phyloP scores from a whole-genome alignment of 2,113 vertebrate species.

The Psilopsiagon aymara region DNA sequence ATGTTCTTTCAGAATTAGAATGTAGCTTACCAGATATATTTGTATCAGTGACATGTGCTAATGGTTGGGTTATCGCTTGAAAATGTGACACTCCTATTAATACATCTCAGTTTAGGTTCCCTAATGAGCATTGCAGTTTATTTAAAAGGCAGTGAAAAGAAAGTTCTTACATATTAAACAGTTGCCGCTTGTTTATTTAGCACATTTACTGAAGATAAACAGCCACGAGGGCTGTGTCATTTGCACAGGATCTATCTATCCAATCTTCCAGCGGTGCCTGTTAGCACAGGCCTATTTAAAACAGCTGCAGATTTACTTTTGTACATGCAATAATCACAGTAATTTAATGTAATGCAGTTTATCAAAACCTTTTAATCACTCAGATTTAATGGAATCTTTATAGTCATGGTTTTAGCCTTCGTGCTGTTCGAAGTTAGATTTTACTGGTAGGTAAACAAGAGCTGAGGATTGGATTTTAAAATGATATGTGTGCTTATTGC shows the following conservation, averaged over 20 bases:
- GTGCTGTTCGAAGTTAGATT: background rate
- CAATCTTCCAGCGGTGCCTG: background rate
- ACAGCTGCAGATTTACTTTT: background rate
- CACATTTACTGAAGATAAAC: background rate
- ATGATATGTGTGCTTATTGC: background rate
- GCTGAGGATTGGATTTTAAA: background rate
- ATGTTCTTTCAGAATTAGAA: background rate
- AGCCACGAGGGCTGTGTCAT: background rate
- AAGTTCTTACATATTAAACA: slow-evolving; percentile 47
- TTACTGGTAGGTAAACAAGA: background rate
- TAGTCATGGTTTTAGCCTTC: background rate
- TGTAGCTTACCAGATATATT: slow-evolving; percentile 8
- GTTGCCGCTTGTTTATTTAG: slow-evolving; percentile 7
- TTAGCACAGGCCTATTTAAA: background rate
- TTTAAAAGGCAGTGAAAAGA: slow-evolving; percentile 35
- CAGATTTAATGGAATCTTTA: background rate
- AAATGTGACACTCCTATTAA: slow-evolving; percentile 13
- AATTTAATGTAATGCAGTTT: background rate
- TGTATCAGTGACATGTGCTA: background rate
- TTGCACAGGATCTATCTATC: background rate
- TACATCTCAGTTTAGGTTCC: background rate
- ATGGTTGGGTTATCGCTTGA: background rate
- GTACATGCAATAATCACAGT: background rate
- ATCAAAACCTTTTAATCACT: background rate
- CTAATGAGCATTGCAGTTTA: slow-evolving; percentile 13